Evolutionary conservation across 2,888 invertebrate species (phyloP), one percentile per base, ranked within the genome.

Genomic region (Colletes collaris): DNA sequence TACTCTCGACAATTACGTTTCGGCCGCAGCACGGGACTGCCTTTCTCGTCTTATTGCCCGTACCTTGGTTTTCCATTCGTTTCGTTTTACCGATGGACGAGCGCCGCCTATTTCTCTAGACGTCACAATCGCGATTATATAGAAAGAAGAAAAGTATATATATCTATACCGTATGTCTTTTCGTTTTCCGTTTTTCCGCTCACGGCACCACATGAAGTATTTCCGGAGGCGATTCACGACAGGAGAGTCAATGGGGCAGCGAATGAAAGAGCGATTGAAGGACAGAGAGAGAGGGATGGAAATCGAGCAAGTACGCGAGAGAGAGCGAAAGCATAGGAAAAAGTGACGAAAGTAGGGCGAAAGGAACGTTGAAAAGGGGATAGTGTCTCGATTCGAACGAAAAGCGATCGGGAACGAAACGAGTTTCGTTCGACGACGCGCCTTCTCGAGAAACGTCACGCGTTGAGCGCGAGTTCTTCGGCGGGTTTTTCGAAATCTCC

Each of bases 101-200:
- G 82, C 86, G 84, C 80, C 84, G 82, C 84, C 83, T 84, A 85
- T 89, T 69, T 81, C 75, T 68, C 65, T 62, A 67, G 66, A 72
- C 73, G 49, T 35, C 78, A 59, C 64, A 44, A 76, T 72, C 70
- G 74, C 59, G 69, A 71, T 78, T 71, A 66, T 49, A 37, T 62
- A 66, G 13, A 59, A 11, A n/a, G 46, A 35, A 13, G 11, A 59
- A 53, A 27, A 50, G n/a, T 37, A 44, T 53, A n/a, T 35, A 50
- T 19, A 35, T 40, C 56, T 49, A 46, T 27, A 66, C 49, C 13
- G 44, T 68, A 44, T 37, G 56, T 69, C 37, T 49, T 56, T 75
- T 69, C 55, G 64, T 81, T 74, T 69, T 60, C 56, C 75, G 68
- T 75, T 71, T 80, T 76, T 35, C 63, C 49, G 53, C 52, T 55